Base-by-base conservation (phyloP, 2,888 invertebrate genomes). In the Stratiomys singularior region DNA sequence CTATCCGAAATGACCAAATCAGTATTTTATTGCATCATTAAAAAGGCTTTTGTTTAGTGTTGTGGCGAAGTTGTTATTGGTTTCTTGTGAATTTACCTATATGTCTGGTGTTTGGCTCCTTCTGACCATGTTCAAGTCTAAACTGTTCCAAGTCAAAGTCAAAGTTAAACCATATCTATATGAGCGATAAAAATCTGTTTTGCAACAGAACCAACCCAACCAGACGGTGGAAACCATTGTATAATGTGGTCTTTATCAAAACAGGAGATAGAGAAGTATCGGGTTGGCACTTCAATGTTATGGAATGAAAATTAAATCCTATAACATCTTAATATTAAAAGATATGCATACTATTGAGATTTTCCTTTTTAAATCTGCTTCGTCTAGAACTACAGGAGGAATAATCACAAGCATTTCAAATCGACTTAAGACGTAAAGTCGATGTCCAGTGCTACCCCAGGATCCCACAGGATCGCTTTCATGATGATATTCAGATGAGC, bases 1-100 rank as follows among this genome's bases (percentile, higher is more conserved):
- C 60, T 71, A 78, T 76, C 79, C 79, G 76, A 77, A 79, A 79
- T 79, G 79, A 78, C 77, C 77, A 78, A 79, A 79, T 79, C 69
- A 46, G 69, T 78, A 78, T 78, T 79, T 79, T 77, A 79, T 79
- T 77, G 78, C 79, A 79, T 79, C 79, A 78, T 79, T 79, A 79
- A 79, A 72, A 64, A 23, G 76, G 69, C 76, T 78, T 79, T 78
- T 78, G 77, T 79, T 72, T 71, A 66, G 30, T 56, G 63, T 66
- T 58, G 76, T 30, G 64, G 76, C 52, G 28, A 56, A 60, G 76
- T 58, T 60, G 76, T 76, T 79, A 25, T 78, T 52, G 52, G 15
- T 47, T 25, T 58, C 46, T 11, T 47, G 13, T 37, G 58, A 11
- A 74, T 58, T 74, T 37, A 52, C 28, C 58, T 58, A 58, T 44